These are phyloP conservation scores for Coregonus ussuriensis DNA, from an alignment of 2,797 vertebrate species.

Conservation along the genomic window DNA sequence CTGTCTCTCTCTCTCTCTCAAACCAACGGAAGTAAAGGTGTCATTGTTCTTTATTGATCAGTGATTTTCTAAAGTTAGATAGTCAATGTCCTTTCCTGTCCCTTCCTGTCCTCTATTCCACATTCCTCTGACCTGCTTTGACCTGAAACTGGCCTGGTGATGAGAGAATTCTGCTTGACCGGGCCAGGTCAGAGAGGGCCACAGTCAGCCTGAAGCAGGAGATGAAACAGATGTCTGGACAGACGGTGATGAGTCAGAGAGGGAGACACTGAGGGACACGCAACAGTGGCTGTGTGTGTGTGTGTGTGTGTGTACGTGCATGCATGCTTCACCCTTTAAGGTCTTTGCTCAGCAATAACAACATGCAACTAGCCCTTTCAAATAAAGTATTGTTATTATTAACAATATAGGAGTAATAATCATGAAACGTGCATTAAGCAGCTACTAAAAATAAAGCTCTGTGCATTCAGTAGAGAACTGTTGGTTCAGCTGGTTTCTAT, in stretches of 20 bases:
- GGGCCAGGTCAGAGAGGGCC: not conserved
- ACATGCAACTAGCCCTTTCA: not conserved
- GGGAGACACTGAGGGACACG: not conserved
- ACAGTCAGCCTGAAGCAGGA: not conserved
- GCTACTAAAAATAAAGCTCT: not conserved
- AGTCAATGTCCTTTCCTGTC: not conserved
- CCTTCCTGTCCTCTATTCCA: not conserved
- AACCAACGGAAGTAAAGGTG: not conserved
- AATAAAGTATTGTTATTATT: not conserved
- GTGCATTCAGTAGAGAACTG: not conserved
- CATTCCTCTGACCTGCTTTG: not conserved
- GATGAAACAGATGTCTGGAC: not conserved
- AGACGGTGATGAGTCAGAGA: not conserved
- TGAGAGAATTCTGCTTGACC: not conserved
- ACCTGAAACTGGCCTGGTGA: not conserved
- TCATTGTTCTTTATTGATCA: not conserved
- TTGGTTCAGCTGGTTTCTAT: not conserved
- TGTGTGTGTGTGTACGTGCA: not conserved
- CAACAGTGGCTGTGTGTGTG: slow-evolving; percentile 2
- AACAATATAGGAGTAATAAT: slow-evolving; percentile 8
- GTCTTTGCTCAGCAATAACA: not conserved
- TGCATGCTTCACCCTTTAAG: not conserved
- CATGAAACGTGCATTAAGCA: slow-evolving; percentile 9
- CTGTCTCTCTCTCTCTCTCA: not conserved
- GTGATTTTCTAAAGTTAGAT: not conserved